Percentiles rank a stretch among this genome's conserved stretches.
Evolutionary conservation across 2,113 vertebrate species (phyloP).

Genomic region (Tricholaema leucomelas): DNA sequence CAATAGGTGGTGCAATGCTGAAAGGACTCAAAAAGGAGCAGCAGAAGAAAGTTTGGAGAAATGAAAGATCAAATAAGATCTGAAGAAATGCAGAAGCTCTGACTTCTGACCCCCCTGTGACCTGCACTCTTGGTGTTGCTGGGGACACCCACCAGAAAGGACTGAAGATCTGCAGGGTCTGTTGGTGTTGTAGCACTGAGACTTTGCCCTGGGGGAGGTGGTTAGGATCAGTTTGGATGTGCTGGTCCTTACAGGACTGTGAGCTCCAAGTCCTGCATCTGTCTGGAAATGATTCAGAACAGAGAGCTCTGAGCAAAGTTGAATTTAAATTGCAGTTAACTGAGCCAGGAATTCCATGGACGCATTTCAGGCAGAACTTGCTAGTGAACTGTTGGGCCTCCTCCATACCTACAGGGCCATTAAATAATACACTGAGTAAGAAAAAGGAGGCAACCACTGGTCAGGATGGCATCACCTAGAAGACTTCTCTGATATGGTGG

Average conservation of each 20-base stretch:
- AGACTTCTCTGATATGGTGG: background rate
- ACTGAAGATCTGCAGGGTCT: background rate
- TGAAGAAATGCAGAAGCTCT: background rate
- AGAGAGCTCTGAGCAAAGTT: background rate
- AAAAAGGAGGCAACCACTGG: background rate
- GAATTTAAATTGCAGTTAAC: background rate
- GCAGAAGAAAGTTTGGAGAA: background rate
- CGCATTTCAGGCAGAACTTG: background rate
- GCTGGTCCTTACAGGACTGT: background rate
- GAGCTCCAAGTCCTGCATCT: background rate
- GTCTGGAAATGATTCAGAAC: background rate
- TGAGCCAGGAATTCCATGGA: background rate
- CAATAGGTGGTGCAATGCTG: background rate
- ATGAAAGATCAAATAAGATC: background rate
- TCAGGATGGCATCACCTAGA: background rate
- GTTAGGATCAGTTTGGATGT: background rate
- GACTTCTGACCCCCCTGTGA: background rate
- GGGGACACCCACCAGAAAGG: too few species aligned
- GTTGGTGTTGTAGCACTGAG: background rate
- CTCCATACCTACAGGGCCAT: background rate
- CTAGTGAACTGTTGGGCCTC: background rate
- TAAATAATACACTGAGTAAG: background rate
- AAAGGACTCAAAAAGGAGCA: background rate
- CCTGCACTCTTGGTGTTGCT: too few species aligned
- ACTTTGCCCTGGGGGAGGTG: background rate